phyloP scores from a whole-genome alignment of 23 tunicate species.

The Clavelina lepadiformis region DNA sequence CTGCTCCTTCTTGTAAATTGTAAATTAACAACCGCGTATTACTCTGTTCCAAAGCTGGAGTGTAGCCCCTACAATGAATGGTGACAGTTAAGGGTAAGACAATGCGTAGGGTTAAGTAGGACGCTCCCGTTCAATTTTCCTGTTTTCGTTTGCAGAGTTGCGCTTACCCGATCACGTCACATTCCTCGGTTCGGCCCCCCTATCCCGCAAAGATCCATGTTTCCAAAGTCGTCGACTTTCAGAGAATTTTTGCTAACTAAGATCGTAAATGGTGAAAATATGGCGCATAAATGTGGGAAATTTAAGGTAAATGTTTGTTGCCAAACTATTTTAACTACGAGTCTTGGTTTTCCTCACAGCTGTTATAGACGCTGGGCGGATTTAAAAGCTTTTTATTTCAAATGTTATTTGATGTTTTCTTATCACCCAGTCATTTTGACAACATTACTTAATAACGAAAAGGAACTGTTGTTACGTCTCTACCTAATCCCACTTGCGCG shows the following conservation, averaged over 20 bases:
- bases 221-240: constrained; percentile 65
- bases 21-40: no score
- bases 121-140: background rate
- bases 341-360: no score
- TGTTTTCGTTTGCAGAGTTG: constrained; percentile 28
- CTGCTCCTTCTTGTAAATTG: no score
- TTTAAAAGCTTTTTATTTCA: background rate
- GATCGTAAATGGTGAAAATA: constrained; percentile 83
- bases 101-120: no score
- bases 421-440: background rate
- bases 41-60: no score
- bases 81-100: no score
- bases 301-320: constrained; percentile 56
- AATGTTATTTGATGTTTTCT: background rate
- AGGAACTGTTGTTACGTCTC: no score
- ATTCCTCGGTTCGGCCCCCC: constrained; percentile 97
- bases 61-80: no score
- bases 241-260: constrained; percentile 91
- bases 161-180: constrained; percentile 66
- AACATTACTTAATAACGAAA: background rate
- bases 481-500: no score
- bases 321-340: no score
- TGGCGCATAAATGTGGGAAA: constrained; percentile 73
- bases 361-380: background rate
- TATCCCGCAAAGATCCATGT: constrained; percentile 78